Conservation (phyloP, 1,140 invertebrate species). For the Trichogramma pretiosum region DNA sequence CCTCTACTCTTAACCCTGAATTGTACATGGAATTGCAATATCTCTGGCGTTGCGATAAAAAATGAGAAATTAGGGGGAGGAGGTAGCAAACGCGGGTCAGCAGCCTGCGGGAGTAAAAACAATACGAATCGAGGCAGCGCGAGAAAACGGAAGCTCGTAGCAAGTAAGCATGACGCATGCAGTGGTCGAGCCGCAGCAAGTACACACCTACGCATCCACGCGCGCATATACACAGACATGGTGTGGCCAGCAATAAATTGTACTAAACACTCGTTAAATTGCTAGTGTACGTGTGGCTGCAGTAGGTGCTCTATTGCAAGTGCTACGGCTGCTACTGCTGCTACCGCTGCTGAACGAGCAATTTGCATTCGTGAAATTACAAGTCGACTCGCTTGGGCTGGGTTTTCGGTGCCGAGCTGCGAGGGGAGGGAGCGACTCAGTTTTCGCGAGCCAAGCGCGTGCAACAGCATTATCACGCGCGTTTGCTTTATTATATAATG, state of each 20-base stretch:
- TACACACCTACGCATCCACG: constrained; percentile 1
- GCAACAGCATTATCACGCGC: constrained; percentile 19
- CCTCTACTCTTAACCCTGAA: too few relatives aligned
- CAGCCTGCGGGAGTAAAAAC: too few relatives aligned
- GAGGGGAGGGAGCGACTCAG: neutral
- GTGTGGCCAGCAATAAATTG: constrained; percentile 23
- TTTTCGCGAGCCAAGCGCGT: constrained; percentile 14
- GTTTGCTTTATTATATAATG: too few relatives aligned
- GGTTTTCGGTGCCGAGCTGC: constrained; percentile 22
- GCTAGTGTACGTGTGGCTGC: too few relatives aligned
- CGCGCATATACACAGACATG: neutral
- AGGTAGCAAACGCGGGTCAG: too few relatives aligned
- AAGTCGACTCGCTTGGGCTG: constrained; percentile 28
- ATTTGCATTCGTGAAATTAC: constrained; percentile 31
- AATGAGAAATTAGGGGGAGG: too few relatives aligned
- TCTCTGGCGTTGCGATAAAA: too few relatives aligned
- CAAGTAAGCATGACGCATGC: neutral
- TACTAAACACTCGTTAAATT: constrained; percentile 29
- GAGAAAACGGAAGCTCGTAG: neutral
- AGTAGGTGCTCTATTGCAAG: too few relatives aligned
- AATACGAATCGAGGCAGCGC: too few relatives aligned
- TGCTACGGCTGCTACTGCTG: constrained; percentile 7
- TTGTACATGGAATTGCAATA: too few relatives aligned
- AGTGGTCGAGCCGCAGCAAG: constrained; percentile 3
- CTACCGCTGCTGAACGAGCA: constrained; percentile 20